These are phyloP conservation scores for Germaria angustata DNA, from an alignment of 2,888 invertebrate genomes.

Conservation along the genomic window DNA sequence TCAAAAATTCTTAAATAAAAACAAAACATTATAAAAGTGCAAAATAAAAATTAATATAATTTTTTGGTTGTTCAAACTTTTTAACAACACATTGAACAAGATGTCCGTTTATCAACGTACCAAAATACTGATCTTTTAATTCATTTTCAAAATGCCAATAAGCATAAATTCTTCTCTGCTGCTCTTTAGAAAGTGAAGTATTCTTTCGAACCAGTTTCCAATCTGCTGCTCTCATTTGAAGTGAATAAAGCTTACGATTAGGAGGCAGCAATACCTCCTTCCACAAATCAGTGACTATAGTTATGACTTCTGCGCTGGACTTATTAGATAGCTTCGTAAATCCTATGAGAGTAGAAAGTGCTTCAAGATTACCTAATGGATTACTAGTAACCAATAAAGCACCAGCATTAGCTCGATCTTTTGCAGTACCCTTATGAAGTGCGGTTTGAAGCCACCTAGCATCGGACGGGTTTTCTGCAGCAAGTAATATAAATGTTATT, in stretches of 20 bases:
- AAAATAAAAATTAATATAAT: too few species aligned
- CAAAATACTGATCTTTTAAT: constrained; percentile 88
- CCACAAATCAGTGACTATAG: constrained; percentile 77
- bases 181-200: constrained; percentile 81
- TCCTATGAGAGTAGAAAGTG: constrained; percentile 76
- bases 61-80: too few species aligned
- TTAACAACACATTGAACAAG: too few species aligned
- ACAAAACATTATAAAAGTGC: neutral
- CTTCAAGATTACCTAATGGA: constrained; percentile 77
- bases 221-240: constrained; percentile 77
- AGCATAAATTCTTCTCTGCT: constrained; percentile 84
- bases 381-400: constrained; percentile 79
- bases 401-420: constrained; percentile 80
- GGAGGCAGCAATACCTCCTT: constrained; percentile 78
- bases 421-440: constrained; percentile 79
- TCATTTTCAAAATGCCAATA: constrained; percentile 95
- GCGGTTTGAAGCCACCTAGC: constrained; percentile 79
- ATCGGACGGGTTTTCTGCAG: constrained; percentile 78
- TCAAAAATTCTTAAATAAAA: constrained; percentile 74
- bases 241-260: constrained; percentile 76
- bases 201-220: constrained; percentile 78
- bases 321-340: constrained; percentile 79
- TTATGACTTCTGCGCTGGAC: constrained; percentile 76
- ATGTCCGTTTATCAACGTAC: constrained; percentile 74
- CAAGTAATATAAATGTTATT: neutral